Percentiles rank a stretch among this genome's conserved stretches.
phyloP scores from a whole-genome alignment of 1,140 invertebrate species.

The Aphaenogaster rudis region DNA sequence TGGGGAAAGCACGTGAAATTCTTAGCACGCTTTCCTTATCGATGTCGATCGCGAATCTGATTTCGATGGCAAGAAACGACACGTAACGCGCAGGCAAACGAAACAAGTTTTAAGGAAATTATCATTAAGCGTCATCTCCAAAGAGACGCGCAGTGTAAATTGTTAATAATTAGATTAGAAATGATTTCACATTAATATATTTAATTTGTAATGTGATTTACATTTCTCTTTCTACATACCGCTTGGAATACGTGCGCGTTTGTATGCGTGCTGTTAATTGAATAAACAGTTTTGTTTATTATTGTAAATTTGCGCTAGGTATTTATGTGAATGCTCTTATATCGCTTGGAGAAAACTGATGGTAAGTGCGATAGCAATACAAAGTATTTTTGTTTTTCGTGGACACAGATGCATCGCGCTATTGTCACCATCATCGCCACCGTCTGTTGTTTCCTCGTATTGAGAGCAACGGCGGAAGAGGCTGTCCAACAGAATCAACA shows the following conservation, averaged over 20 bases:
- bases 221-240: neutral
- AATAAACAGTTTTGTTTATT: neutral
- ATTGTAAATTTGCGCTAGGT: neutral
- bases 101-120: neutral
- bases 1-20: conserved; percentile 39
- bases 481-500: conserved; percentile 59
- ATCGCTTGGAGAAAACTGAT: conserved; percentile 13
- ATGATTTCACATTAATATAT: neutral
- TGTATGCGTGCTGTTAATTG: neutral
- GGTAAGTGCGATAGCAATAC: neutral
- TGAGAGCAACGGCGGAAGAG: conserved; percentile 66
- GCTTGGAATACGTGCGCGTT: too few relatives aligned
- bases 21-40: neutral
- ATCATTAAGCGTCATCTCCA: too few relatives aligned
- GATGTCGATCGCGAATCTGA: neutral
- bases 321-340: neutral
- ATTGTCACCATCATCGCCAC: conserved; percentile 60
- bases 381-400: conserved; percentile 13
- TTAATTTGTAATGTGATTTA: neutral
- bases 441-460: conserved; percentile 69
- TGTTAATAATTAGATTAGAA: neutral
- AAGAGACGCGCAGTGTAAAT: neutral
- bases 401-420: conserved; percentile 80
- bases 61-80: neutral
- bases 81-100: neutral